phyloP scores from a whole-genome alignment of 2,797 vertebrate species.

The Thaleichthys pacificus region DNA sequence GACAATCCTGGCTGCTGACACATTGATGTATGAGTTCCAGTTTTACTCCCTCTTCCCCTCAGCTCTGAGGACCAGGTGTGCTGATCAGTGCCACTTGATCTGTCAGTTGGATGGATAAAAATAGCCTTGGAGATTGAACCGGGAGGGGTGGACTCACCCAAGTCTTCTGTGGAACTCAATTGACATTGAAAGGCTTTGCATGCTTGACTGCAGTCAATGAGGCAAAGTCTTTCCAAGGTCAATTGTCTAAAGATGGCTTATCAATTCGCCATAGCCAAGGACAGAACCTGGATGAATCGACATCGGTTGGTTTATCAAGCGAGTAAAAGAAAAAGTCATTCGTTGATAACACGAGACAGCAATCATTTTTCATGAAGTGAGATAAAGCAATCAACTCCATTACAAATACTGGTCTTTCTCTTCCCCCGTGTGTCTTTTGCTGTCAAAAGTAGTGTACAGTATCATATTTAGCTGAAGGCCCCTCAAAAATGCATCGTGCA shows the following conservation, averaged over 20 bases:
- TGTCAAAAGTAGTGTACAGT: constrained; percentile 35
- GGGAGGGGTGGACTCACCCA: constrained; percentile 50
- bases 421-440: constrained; percentile 27
- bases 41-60: constrained; percentile 60
- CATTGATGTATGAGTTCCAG: constrained; percentile 75
- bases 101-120: constrained; percentile 72
- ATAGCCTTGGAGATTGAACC: constrained; percentile 69
- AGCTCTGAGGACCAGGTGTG: constrained; percentile 70
- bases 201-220: constrained; percentile 53
- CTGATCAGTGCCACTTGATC: constrained; percentile 75
- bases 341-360: neutral
- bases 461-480: constrained; percentile 36
- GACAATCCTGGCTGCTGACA: constrained; percentile 71
- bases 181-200: constrained; percentile 65
- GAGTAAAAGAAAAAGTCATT: neutral
- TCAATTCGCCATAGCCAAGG: constrained; percentile 8
- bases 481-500: constrained; percentile 50
- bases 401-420: constrained; percentile 7
- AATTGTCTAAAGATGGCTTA: constrained; percentile 34
- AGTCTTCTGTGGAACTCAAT: constrained; percentile 61
- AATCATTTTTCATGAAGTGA: neutral
- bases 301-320: neutral
- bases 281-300: constrained; percentile 3
- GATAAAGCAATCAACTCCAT: constrained; percentile 6
- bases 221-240: constrained; percentile 60